Conservation (phyloP, 2,113 vertebrate genomes). For the Rhipidura dahli region DNA sequence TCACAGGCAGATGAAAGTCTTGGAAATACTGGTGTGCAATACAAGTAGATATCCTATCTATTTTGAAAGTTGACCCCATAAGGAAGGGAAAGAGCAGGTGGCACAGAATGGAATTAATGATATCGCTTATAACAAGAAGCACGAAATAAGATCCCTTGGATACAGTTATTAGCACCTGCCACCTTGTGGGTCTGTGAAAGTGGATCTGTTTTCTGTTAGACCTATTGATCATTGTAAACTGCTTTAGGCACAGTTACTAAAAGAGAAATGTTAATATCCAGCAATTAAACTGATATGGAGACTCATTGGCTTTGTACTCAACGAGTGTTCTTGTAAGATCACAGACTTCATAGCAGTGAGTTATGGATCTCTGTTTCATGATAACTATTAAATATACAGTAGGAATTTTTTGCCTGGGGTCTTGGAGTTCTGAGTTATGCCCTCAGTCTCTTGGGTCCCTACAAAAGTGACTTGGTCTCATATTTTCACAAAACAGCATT, state of each 20-base stretch:
- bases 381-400: neutral
- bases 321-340: neutral
- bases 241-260: neutral
- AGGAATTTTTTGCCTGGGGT: neutral
- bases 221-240: neutral
- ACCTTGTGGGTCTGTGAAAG: neutral
- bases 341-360: neutral
- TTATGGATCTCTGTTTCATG: neutral
- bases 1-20: neutral
- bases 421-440: neutral
- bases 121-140: neutral
- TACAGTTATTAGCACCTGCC: neutral
- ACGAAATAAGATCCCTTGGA: neutral
- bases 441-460: neutral
- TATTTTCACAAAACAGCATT: neutral
- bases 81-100: neutral
- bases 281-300: neutral
- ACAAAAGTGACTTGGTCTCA: neutral
- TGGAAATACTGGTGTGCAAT: neutral
- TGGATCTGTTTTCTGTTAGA: neutral
- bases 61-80: neutral
- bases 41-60: neutral
- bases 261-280: neutral
- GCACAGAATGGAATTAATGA: neutral
- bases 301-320: neutral